phyloP scores from a whole-genome alignment of 2,113 vertebrate genomes.

The Malurus elegans region DNA sequence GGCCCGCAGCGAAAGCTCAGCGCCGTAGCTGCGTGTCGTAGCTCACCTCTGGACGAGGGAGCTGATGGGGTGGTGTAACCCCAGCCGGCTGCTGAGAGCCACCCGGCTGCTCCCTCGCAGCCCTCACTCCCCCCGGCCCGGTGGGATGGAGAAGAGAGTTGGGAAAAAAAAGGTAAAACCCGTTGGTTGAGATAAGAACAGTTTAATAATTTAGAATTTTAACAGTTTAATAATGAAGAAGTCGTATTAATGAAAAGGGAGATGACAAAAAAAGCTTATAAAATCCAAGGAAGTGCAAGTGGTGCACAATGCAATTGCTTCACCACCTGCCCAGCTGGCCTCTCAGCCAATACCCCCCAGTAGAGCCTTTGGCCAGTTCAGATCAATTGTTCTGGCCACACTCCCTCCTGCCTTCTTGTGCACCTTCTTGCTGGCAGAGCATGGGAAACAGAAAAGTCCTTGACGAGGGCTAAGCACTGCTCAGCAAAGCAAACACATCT shows the following conservation, averaged over 20 bases:
- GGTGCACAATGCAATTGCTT: not conserved
- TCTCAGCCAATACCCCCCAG: not conserved
- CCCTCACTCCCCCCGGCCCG: not conserved
- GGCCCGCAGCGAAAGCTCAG: not conserved
- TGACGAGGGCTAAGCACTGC: not conserved
- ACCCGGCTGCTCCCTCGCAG: not conserved
- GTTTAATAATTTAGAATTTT: no score
- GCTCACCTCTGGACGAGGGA: not conserved
- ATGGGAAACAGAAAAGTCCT: not conserved
- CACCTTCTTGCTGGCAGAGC: not conserved
- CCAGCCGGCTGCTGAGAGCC: not conserved
- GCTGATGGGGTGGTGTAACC: not conserved
- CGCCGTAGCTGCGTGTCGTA: not conserved
- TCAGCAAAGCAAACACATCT: not conserved
- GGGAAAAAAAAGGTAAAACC: not conserved
- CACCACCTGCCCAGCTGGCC: not conserved
- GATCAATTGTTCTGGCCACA: not conserved
- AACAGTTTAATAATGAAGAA: not conserved
- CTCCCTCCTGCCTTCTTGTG: not conserved
- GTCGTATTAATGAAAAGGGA: not conserved
- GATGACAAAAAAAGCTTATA: fast-evolving
- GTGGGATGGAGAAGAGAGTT: not conserved
- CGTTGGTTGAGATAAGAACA: not conserved
- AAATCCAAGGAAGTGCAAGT: not conserved
- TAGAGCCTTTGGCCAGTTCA: not conserved